A percentile compares a stretch with the other conserved stretches of the same genome.
phyloP scores from a whole-genome alignment of 1,140 invertebrate genomes.

The Dryas iulia region DNA sequence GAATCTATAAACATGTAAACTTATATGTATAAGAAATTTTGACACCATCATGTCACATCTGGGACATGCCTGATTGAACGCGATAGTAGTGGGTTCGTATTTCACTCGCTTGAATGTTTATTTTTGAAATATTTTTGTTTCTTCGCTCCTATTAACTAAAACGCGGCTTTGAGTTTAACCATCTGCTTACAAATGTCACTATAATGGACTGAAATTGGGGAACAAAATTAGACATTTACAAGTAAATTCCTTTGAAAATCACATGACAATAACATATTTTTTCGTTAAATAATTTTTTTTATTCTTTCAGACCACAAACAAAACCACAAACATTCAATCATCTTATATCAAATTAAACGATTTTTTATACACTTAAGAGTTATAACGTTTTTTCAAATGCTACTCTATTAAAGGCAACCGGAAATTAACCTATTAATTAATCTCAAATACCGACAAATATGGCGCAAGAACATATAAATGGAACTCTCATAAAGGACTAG shows the following conservation, averaged over 20 bases:
- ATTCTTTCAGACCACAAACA: too few species aligned
- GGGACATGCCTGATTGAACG: neutral
- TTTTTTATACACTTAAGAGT: neutral
- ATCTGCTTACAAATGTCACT: neutral
- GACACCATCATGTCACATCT: neutral
- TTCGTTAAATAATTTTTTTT: too few species aligned
- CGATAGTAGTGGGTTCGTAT: neutral
- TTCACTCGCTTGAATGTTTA: neutral
- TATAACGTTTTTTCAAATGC: neutral
- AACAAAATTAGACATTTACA: neutral
- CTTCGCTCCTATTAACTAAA: neutral
- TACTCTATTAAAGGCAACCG: neutral
- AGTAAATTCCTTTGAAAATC: too few species aligned
- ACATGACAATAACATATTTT: too few species aligned
- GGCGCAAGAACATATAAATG: neutral
- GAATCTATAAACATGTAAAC: too few species aligned
- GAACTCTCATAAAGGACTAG: neutral
- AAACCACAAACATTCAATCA: too few species aligned
- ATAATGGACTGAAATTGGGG: neutral
- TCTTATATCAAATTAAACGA: too few species aligned
- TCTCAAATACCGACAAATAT: neutral
- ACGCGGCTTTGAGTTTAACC: neutral
- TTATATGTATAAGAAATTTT: too few species aligned
- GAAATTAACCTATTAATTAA: neutral
- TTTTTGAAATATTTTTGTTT: neutral